Evolutionary conservation across 2,888 invertebrate genomes (phyloP), one percentile per base, ranked within the genome.

Genomic region (Mechanitis mazaeus): DNA sequence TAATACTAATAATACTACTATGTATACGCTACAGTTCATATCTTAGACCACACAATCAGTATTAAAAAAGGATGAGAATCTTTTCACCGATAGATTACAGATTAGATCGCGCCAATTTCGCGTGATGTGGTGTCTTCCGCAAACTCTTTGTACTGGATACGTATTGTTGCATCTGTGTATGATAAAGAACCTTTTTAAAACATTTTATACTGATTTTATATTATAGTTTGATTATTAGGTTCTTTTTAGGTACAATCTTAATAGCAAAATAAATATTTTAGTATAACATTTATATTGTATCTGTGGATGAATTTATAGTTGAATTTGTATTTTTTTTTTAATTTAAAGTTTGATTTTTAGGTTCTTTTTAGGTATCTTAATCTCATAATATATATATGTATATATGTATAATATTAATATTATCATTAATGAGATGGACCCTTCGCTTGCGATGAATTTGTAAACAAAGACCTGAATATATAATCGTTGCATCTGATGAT

Each of bases 31-130:
- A 33, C 38, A 65, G 67, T 72, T 68, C 58, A 3, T 71, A 35
- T 66, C 68, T 80, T 81, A 68, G 5, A 65, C 78, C 80, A 72
- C 63, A 70, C 55, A 59, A 55, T 72, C 70, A 66, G 72, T 73
- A 81, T 84, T 81, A 85, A 86, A 87, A 87, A 87, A 87, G 78
- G 75, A 80, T 75, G 76, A 76, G 79, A 81, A 79, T 84, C 78
- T 82, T 83, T 85, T 80, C 79, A 80, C 79, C 81, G 87, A 89
- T 88, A 88, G 87, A 82, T 88, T 87, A 84, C 88, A 87, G 88
- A 89, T 89, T 88, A 88, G 83, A 81, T 77, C 76, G 78, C 74
- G 83, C 80, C 84, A 81, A 85, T 85, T 84, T 83, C 83, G 83
- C 79, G 83, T 77, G 81, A 73, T 79, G 57, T 63, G 63, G 63